Conservation (phyloP, 1,140 invertebrate species). For the Calliphora vicina region DNA sequence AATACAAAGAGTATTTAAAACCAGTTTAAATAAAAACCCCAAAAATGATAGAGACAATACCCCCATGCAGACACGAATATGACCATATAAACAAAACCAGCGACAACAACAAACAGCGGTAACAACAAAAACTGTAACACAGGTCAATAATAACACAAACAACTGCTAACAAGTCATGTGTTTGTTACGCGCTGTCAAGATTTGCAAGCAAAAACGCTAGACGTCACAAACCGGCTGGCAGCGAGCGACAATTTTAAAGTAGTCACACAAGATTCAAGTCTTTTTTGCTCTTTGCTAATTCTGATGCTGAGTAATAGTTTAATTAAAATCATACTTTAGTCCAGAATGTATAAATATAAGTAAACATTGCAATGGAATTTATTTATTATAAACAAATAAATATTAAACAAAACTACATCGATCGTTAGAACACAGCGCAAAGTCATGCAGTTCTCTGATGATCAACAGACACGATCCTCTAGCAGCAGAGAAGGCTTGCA, state of each 20-base stretch:
- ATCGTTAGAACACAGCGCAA: not conserved
- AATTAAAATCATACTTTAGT: too few relatives aligned
- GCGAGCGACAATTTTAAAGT: not conserved
- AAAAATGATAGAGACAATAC: too few relatives aligned
- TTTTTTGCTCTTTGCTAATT: not conserved
- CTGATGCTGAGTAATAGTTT: not conserved
- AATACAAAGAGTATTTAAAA: too few relatives aligned
- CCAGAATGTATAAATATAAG: not conserved
- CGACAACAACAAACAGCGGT: too few relatives aligned
- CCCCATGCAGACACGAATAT: too few relatives aligned
- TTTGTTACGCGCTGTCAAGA: too few relatives aligned
- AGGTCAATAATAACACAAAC: too few relatives aligned
- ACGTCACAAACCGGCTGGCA: not conserved
- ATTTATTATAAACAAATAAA: not conserved
- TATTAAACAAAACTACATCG: not conserved
- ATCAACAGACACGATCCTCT: not conserved
- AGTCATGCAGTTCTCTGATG: not conserved
- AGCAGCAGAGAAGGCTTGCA: not conserved
- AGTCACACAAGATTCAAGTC: not conserved
- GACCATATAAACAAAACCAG: too few relatives aligned
- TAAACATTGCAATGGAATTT: not conserved
- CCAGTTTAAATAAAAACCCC: too few relatives aligned
- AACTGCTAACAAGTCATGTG: too few relatives aligned
- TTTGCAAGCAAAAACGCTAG: not conserved
- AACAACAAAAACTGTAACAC: too few relatives aligned